Base-by-base conservation (phyloP, 2,888 invertebrate species). In the Hirtodrosophila histrioides region DNA sequence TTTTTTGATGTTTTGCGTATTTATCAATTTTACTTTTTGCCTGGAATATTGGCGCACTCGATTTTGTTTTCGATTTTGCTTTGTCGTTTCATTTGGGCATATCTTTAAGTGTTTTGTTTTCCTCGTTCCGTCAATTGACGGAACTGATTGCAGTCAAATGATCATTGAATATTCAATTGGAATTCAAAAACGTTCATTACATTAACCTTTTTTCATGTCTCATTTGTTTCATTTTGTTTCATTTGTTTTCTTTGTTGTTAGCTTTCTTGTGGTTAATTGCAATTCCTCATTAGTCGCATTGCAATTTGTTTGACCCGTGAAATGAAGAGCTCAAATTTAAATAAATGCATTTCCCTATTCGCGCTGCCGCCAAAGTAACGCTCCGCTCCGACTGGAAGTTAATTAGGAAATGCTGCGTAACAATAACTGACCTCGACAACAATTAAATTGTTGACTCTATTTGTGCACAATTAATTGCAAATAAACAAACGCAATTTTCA, bases 41-140 rank as follows among this genome's bases (percentile, higher is more conserved):
- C 6, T 9, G 1, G 9, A 31, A 31, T 4, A 31, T 36, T 39
- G 36, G 5, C 49, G 31, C 9, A 31, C 31, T 31, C 31, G 17
- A 17, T 17, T n/a, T n/a, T n/a, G n/a, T n/a, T n/a, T n/a, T 27
- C 27, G 31, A 31, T 48, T 45, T 12, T 55, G 33, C 37, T 43
- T 48, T 57, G 40, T 48, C 36, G 43, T 43, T 23, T 48, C 36
- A 43, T 43, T 23, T 36, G 54, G 9, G 23, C 37, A 9, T 53
- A 36, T 53, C 12, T 37, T 76, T 68, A 83, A 83, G 76, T 82
- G 83, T 62, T 83, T 83, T 81, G 81, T 83, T 81, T 78, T 73
- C 60, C 57, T 63, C 48, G 43, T 44, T 44, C 58, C 39, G 39
- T 54, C 73, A 79, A 80, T 80, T 75, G 46, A 60, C 8, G 4